phyloP scores from a whole-genome alignment of 35 echinoderm and acorn worm species.

The Holothuria glaberrima region DNA sequence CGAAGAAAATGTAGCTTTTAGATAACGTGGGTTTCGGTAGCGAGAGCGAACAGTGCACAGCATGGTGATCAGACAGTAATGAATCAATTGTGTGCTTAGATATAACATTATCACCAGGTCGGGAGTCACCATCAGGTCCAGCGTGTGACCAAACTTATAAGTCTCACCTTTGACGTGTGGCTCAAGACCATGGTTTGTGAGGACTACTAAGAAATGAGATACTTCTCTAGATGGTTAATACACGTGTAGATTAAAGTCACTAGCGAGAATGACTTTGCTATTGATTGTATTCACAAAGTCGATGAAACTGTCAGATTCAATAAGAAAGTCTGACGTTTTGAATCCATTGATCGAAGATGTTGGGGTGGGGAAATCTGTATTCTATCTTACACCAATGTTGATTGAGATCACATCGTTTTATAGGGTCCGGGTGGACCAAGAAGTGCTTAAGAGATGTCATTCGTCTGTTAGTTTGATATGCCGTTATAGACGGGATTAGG shows the following conservation, averaged over 20 bases:
- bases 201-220: conserved; percentile 1
- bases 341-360: neutral
- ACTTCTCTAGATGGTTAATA: neutral
- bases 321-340: neutral
- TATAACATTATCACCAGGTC: neutral
- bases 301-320: conserved; percentile 8
- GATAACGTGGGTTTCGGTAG: neutral
- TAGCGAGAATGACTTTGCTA: neutral
- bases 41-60: neutral
- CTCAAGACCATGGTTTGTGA: neutral
- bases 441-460: no score
- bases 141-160: conserved; percentile 34
- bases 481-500: no score
- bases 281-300: conserved; percentile 22
- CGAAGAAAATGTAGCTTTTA: neutral
- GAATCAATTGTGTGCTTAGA: neutral
- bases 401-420: no score
- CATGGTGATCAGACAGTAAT: neutral
- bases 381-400: no score
- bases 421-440: no score
- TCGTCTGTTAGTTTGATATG: no score
- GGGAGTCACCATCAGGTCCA: neutral
- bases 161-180: conserved; percentile 15
- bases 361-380: no score
- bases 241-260: conserved; percentile 27